phyloP scores from a whole-genome alignment of 2,113 vertebrate genomes.

The Melanostigma gelatinosum region DNA sequence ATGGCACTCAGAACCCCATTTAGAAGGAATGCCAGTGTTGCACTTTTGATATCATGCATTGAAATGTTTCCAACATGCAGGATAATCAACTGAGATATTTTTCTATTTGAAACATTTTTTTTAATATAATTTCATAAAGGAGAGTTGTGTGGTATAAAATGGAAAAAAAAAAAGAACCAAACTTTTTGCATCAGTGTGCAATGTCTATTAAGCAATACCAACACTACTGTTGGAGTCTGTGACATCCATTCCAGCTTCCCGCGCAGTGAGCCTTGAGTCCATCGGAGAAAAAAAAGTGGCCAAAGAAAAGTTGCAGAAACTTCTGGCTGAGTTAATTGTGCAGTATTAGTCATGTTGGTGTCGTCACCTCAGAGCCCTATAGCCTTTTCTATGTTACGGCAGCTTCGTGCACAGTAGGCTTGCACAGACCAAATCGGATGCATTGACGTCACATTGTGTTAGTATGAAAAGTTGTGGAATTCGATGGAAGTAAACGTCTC shows the following conservation, averaged over 20 bases:
- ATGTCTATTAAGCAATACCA: constrained; percentile 80
- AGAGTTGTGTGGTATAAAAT: constrained; percentile 41
- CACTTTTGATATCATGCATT: constrained; percentile 76
- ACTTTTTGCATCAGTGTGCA: constrained; percentile 71
- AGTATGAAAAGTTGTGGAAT: constrained; percentile 16
- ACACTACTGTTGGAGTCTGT: constrained; percentile 55
- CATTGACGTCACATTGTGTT: constrained; percentile 40
- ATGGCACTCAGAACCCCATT: constrained; percentile 60
- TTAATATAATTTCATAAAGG: constrained; percentile 43
- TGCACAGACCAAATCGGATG: constrained; percentile 68
- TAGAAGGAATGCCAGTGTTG: constrained; percentile 65
- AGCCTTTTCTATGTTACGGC: constrained; percentile 70
- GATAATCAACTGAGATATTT: constrained; percentile 80
- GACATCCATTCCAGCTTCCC: constrained; percentile 56
- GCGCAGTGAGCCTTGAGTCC: constrained; percentile 48
- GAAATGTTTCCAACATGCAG: constrained; percentile 64
- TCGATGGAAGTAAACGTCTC: constrained; percentile 36
- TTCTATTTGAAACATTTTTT: constrained; percentile 74
- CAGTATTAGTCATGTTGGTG: constrained; percentile 66
- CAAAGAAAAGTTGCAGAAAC: constrained; percentile 68
- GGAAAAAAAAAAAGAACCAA: constrained; percentile 55
- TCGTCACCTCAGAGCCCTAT: constrained; percentile 63
- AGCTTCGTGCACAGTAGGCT: constrained; percentile 67
- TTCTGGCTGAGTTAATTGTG: constrained; percentile 28
- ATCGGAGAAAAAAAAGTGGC: constrained; percentile 38